Percentiles rank a stretch among this genome's conserved stretches.
These are phyloP conservation scores for Stegodyphus dumicola DNA, from an alignment of 1,140 invertebrate species.

Conservation along the genomic window DNA sequence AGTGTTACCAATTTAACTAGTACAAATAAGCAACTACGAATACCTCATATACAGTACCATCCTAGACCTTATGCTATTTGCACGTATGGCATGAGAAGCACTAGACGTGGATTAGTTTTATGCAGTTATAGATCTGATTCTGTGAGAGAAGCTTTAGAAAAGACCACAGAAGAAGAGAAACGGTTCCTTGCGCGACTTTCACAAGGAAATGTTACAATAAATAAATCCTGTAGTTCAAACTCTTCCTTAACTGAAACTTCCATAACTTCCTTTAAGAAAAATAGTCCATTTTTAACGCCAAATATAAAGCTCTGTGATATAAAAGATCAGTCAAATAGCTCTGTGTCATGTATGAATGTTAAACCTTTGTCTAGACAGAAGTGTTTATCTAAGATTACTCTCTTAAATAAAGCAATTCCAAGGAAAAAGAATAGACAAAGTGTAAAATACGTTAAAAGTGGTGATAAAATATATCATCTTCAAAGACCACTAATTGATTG, in stretches of 20 bases:
- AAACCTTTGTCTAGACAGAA: background rate
- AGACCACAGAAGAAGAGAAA: background rate
- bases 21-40: background rate
- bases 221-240: background rate
- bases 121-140: background rate
- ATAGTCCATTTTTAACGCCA: background rate
- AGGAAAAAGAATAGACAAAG: background rate
- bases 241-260: background rate
- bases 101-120: background rate
- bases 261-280: background rate
- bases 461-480: background rate
- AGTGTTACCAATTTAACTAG: background rate
- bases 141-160: background rate
- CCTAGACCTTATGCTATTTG: background rate
- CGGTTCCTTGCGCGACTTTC: background rate
- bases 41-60: background rate
- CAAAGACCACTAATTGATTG: background rate
- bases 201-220: too few species aligned
- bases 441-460: background rate
- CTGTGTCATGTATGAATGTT: background rate
- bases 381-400: background rate
- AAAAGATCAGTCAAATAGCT: background rate
- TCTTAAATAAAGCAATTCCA: background rate
- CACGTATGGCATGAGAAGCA: background rate
- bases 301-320: constrained; percentile 1